phyloP scores from a whole-genome alignment of 2,113 vertebrate species.

The Prochilodus magdalenae region DNA sequence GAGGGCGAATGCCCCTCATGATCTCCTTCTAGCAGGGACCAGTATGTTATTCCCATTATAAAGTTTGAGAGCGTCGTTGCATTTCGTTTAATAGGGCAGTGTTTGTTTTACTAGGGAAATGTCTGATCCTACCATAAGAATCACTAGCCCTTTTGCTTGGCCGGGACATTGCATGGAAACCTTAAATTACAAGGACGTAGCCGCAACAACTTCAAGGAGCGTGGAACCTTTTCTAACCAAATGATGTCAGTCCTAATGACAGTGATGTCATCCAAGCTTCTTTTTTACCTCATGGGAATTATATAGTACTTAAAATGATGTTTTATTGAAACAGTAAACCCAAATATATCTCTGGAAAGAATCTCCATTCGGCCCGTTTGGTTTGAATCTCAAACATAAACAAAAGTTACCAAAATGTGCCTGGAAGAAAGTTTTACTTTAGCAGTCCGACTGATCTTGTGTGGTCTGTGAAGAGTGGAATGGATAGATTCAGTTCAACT shows the following conservation, averaged over 20 bases:
- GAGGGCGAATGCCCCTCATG: too few species aligned
- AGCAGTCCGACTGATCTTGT: constrained; percentile 45
- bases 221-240: constrained; percentile 41
- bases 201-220: constrained; percentile 49
- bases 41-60: too few species aligned
- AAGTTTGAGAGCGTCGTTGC: too few species aligned
- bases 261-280: constrained; percentile 70
- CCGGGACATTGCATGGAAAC: constrained; percentile 53
- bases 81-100: constrained; percentile 47
- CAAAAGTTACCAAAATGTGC: too few species aligned
- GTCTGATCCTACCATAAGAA: constrained; percentile 52
- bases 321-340: constrained; percentile 6
- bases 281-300: constrained; percentile 53
- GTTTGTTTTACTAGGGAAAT: constrained; percentile 58
- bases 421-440: constrained; percentile 24
- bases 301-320: constrained; percentile 61
- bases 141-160: constrained; percentile 58
- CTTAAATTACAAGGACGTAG: constrained; percentile 64
- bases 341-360: constrained; percentile 39
- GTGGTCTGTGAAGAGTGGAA: constrained; percentile 55
- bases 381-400: too few species aligned
- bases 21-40: too few species aligned
- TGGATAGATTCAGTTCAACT: too few species aligned
- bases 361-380: constrained; percentile 15
- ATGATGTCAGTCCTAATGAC: constrained; percentile 66